Percentiles rank a stretch among this genome's conserved stretches.
Conservation (phyloP, 2,797 vertebrate genomes). For the Sandelia bainsii region DNA sequence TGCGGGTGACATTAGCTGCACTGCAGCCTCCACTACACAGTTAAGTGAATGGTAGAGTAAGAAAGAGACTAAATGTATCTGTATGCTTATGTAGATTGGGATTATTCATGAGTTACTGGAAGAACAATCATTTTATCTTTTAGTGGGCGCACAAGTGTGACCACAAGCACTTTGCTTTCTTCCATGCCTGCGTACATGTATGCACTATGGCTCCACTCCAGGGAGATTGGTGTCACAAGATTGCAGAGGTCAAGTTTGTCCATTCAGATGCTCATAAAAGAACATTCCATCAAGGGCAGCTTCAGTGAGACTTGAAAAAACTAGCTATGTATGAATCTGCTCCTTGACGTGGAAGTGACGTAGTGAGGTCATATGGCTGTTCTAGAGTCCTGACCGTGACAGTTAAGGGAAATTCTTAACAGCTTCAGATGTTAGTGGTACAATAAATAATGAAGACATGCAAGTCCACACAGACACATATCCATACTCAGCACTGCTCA, state of each 20-base stretch:
- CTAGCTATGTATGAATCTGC: conserved; percentile 51
- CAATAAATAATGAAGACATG: conserved; percentile 20
- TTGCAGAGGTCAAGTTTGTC: conserved; percentile 64
- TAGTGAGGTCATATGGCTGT: conserved; percentile 43
- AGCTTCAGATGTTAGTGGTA: conserved; percentile 5
- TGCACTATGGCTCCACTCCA: conserved; percentile 9
- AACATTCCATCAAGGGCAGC: conserved; percentile 53
- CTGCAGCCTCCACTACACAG: background rate
- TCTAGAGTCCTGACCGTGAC: conserved; percentile 32
- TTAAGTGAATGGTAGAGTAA: conserved; percentile 14
- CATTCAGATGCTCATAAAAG: conserved; percentile 66
- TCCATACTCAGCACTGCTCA: background rate
- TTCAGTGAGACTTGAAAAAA: conserved; percentile 66
- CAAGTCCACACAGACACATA: background rate
- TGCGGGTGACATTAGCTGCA: conserved; percentile 45
- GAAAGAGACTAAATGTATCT: conserved; percentile 5
- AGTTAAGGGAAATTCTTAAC: conserved; percentile 25
- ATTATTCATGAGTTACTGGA: conserved; percentile 41
- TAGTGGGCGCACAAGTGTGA: background rate
- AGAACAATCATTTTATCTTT: conserved; percentile 13
- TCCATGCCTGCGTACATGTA: conserved; percentile 5
- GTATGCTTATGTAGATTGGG: conserved; percentile 3
- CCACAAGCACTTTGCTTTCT: conserved; percentile 16
- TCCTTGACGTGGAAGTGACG: conserved; percentile 58
- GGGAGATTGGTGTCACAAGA: conserved; percentile 53